Evolutionary conservation across 2,888 invertebrate genomes (phyloP), one percentile per base, ranked within the genome.

Genomic region (Dasypogon diadema): DNA sequence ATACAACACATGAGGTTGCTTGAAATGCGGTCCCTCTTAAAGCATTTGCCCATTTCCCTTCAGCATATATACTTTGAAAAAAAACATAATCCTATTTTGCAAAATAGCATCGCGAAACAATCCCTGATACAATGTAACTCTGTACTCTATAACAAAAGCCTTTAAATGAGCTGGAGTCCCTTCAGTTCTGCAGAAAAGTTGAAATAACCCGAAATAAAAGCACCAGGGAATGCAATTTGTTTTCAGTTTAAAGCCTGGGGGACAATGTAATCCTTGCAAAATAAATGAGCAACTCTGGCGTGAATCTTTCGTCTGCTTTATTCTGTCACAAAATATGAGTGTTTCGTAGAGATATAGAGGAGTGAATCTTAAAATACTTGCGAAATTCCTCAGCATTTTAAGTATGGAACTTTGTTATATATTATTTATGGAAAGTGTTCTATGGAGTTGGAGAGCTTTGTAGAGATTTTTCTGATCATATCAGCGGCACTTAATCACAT

Each of bases 241-340:
- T 65, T 65, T 65, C 48, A 46, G 48, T 65, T 65, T 65, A 65
- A 48, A 65, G 65, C 65, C 65, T 46, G 46, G 16, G 65, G 65
- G 65, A 65, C 65, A 65, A 24, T 24, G 48, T 65, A 65, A 65
- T 65, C 65, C 65, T 22, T 65, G 65, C 46, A 46, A 65, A 65
- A 65, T 65, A 65, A 65, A 65, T 65, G 65, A 48, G 24, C 65
- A 65, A 65, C 65, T 65, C 42, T 65, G 65, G 65, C 48, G 65
- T 65, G 60, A 65, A 65, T 65, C 65, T 48, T 24, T 65, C 46
- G 46, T 60, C 37, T 60, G 46, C 18, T 65, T 65, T 65, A 65
- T 65, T 46, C 48, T 65, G 65, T 65, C 65, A 65, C 46, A 46
- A 65, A 65, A 65, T 65, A 46, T 65, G 65, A 65, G 60, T 60